Conservation (phyloP, 2,113 vertebrate species). For the Atlantisia rogersi region DNA sequence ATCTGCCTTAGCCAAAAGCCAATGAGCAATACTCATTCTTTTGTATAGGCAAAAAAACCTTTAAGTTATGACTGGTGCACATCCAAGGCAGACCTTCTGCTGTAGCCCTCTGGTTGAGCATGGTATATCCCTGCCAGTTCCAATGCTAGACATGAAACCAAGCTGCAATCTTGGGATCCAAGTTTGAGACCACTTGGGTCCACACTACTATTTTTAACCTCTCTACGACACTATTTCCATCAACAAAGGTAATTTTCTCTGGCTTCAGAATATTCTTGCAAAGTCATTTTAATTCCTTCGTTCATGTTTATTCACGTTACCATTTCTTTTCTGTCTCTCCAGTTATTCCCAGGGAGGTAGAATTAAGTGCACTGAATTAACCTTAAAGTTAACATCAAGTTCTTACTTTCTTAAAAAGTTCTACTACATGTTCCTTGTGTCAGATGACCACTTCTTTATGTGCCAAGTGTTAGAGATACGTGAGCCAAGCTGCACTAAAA, state of each 20-base stretch:
- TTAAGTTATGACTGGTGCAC: not conserved
- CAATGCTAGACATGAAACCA: rapidly evolving
- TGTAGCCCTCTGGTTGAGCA: not conserved
- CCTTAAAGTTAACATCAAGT: not conserved
- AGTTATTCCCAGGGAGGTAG: not conserved
- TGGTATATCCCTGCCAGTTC: not conserved
- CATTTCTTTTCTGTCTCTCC: not conserved
- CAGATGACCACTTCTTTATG: not conserved
- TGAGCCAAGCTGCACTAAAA: not conserved
- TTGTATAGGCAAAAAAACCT: not conserved
- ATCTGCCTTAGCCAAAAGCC: not conserved
- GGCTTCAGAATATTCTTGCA: not conserved
- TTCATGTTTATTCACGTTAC: rapidly evolving
- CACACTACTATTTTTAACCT: not conserved
- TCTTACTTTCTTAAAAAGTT: not conserved
- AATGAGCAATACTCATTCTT: not conserved
- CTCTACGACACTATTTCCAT: not conserved
- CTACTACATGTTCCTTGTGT: not conserved
- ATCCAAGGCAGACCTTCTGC: not conserved
- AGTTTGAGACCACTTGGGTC: not conserved
- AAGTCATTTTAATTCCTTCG: not conserved
- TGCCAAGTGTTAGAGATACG: not conserved
- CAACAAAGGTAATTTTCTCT: not conserved
- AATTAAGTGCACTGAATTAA: not conserved
- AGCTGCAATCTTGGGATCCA: not conserved